A percentile compares a stretch with the other conserved stretches of the same genome.
These are phyloP conservation scores for Istiophorus platypterus DNA, from an alignment of 2,113 vertebrate genomes.

Conservation along the genomic window DNA sequence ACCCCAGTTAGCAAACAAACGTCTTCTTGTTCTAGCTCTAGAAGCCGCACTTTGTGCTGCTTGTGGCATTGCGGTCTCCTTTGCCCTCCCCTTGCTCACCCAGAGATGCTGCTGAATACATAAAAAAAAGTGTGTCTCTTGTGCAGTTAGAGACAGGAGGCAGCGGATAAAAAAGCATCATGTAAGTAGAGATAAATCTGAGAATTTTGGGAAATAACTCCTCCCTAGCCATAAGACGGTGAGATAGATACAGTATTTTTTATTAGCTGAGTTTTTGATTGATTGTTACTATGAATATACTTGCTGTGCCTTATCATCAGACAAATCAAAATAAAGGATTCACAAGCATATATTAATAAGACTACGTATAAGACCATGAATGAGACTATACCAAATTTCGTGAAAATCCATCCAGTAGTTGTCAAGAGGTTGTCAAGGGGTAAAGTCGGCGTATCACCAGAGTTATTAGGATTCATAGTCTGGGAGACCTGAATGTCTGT, in stretches of 20 bases:
- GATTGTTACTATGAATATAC: neutral
- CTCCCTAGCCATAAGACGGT: neutral
- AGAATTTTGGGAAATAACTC: neutral
- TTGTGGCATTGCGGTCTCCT: conserved; percentile 58
- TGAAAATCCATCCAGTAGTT: neutral
- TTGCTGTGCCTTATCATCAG: conserved; percentile 2
- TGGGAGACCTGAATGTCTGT: neutral
- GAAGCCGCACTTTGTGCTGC: conserved; percentile 72
- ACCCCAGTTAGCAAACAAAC: conserved; percentile 67
- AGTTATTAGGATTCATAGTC: neutral
- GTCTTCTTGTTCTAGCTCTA: conserved; percentile 71
- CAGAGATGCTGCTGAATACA: conserved; percentile 65
- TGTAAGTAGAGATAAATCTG: neutral
- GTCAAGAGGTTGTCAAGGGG: no score
- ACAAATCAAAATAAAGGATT: conserved; percentile 7
- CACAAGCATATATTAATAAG: neutral
- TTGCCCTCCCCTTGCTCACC: conserved; percentile 54
- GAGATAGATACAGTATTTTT: neutral
- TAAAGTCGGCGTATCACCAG: neutral
- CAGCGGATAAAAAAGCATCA: conserved; percentile 13
- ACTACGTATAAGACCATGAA: neutral
- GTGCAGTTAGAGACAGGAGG: conserved; percentile 20
- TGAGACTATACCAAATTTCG: no score
- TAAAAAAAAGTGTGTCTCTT: conserved; percentile 44
- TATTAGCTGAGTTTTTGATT: neutral